A percentile compares a stretch with the other conserved stretches of the same genome.
These are phyloP conservation scores for Holothuria glaberrima DNA, from an alignment of 35 echinoderm and acorn worm species.

Conservation along the genomic window DNA sequence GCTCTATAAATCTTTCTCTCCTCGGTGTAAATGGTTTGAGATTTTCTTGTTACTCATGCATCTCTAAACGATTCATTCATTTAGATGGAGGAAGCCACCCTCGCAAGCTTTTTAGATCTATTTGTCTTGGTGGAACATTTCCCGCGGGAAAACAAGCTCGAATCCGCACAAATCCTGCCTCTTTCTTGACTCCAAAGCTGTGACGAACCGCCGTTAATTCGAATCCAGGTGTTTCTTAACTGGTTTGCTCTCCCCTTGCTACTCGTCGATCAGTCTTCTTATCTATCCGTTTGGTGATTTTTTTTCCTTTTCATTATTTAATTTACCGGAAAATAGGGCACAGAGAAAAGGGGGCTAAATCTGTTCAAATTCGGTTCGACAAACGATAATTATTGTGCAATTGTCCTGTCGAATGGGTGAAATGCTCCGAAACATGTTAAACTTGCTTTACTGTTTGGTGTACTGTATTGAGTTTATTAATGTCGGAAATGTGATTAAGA, in stretches of 20 bases:
- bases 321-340: slow-evolving; percentile 45
- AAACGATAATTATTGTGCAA: slow-evolving; percentile 47
- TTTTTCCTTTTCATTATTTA: slow-evolving; percentile 30
- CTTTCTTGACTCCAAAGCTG: not conserved
- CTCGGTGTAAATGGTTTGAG: not conserved
- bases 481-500: slow-evolving; percentile 39
- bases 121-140: slow-evolving; percentile 16
- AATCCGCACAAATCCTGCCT: slow-evolving; percentile 7
- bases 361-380: slow-evolving; percentile 39
- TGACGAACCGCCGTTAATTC: slow-evolving; percentile 39
- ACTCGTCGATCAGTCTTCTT: slow-evolving; percentile 4
- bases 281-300: not conserved
- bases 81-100: not conserved
- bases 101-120: slow-evolving; percentile 20
- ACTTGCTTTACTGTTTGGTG: not conserved
- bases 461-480: slow-evolving; percentile 37
- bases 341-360: slow-evolving; percentile 33
- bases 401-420: slow-evolving; percentile 48
- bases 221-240: slow-evolving; percentile 35
- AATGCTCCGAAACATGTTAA: slow-evolving; percentile 22
- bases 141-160: slow-evolving; percentile 3
- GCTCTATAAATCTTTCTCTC: slow-evolving; percentile 23
- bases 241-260: not conserved
- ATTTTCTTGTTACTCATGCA: not conserved
- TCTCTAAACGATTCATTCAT: slow-evolving; percentile 35